These are phyloP conservation scores for Microctonus brassicae DNA, from an alignment of 2,888 invertebrate species.

Conservation along the genomic window DNA sequence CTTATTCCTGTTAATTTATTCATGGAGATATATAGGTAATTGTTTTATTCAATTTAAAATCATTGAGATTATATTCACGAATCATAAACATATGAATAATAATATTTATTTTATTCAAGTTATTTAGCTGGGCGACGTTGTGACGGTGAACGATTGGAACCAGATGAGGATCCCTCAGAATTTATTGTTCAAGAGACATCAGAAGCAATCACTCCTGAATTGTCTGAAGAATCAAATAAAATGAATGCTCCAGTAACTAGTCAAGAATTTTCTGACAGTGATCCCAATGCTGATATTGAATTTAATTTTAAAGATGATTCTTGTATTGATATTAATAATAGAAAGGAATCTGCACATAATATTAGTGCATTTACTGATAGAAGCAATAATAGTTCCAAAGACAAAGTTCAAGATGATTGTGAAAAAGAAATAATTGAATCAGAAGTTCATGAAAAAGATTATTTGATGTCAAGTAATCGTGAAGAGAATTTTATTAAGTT, in stretches of 20 bases:
- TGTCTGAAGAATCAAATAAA: conserved; percentile 33
- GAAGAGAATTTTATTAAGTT: conserved; percentile 32
- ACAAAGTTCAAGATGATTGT: conserved; percentile 20
- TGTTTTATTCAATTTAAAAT: neutral
- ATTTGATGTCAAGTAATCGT: conserved; percentile 26
- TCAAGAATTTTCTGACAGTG: conserved; percentile 56
- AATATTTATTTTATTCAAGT: conserved; percentile 38
- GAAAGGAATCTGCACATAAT: conserved; percentile 9
- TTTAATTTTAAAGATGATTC: conserved; percentile 53
- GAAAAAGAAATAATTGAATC: conserved; percentile 33
- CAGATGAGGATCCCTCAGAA: conserved; percentile 49
- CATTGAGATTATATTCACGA: neutral
- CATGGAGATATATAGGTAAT: conserved; percentile 70
- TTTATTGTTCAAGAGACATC: conserved; percentile 43
- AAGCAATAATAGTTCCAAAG: conserved; percentile 26
- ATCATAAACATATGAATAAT: neutral
- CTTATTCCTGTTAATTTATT: conserved; percentile 79
- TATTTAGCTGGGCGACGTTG: conserved; percentile 63
- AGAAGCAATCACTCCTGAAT: conserved; percentile 34
- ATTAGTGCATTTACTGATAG: conserved; percentile 29
- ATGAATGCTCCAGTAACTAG: conserved; percentile 42
- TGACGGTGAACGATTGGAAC: conserved; percentile 56
- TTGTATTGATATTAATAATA: conserved; percentile 25
- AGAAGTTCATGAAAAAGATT: conserved; percentile 30
- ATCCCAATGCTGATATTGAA: conserved; percentile 51